Percentiles rank a stretch among this genome's conserved stretches.
Conservation (phyloP, 2,888 invertebrate genomes). For the Tribolium freemani region DNA sequence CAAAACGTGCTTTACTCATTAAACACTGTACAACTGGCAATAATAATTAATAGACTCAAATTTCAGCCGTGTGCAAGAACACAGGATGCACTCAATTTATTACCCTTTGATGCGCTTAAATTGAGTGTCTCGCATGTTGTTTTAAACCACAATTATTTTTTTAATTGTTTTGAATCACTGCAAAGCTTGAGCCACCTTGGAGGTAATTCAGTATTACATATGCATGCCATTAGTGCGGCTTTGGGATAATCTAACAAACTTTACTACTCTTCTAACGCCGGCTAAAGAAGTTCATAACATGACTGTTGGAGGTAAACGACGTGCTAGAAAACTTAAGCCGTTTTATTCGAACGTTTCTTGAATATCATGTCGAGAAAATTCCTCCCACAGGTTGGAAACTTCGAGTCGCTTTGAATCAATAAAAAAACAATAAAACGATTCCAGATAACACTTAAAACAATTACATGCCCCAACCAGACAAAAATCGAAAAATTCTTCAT, state of each 20-base stretch:
- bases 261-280: not conserved
- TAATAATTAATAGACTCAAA: too few relatives aligned
- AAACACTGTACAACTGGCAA: too few relatives aligned
- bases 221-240: not conserved
- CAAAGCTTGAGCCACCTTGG: not conserved
- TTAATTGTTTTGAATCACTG: too few relatives aligned
- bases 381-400: too few relatives aligned
- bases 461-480: too few relatives aligned
- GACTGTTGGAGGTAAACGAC: not conserved
- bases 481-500: too few relatives aligned
- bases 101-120: slow-evolving; percentile 3
- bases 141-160: slow-evolving; percentile 1
- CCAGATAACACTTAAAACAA: too few relatives aligned
- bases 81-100: slow-evolving; percentile 23
- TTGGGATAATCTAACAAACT: not conserved
- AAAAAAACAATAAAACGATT: too few relatives aligned
- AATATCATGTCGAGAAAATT: not conserved
- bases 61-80: not conserved
- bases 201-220: not conserved
- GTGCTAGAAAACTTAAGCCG: not conserved
- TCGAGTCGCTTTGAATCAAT: too few relatives aligned
- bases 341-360: not conserved
- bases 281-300: not conserved
- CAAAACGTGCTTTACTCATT: too few relatives aligned
- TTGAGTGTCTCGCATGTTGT: slow-evolving; percentile 5